Base-by-base conservation (phyloP, 1,140 invertebrate genomes). In the Theocolax elegans region DNA sequence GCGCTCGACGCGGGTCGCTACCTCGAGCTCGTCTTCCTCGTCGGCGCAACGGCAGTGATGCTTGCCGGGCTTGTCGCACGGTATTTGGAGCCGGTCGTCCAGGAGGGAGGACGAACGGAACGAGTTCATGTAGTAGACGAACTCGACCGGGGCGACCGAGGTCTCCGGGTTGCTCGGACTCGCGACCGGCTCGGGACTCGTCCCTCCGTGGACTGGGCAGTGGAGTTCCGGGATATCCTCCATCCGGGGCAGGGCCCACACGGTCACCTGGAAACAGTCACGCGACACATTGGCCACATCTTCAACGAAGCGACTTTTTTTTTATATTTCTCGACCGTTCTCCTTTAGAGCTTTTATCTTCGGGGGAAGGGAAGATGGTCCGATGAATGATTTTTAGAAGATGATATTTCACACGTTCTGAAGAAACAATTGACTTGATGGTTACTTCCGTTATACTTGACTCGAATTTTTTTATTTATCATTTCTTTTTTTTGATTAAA, bases 31-130 rank as follows among this genome's bases (percentile, higher is more conserved):
- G 35, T 60, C 70, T 19, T 87, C 86, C 59, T 90, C 89, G 25
- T 90, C 89, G 73, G 90, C 89, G 75, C 88, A 90, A 31, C 80
- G 87, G 82, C 91, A 92, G 69, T 90, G 89, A 73, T 92, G 90
- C 76, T 93, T 93, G 53, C 92, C 92, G 44, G 89, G 91, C 72
- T 90, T 87, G 63, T 90, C 89, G 82, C 91, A 93, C 1, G 87
- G 86, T 4, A 89, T 90, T 69, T 90, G 88, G 86, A 93, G 89
- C 62, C 91, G 86, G 73, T 93, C 92, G 76, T 92, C 91, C 27
- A 91, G 81, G 35, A 92, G 74, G 40, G 83, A 79, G 80, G 68
- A 48, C 29, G 23, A 62, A 59, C 80, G 23, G 54, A 69, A 69
- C 23, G 59, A 64, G 42, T 60, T 70, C 68, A 70, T 70, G 68